These are phyloP conservation scores for Cherax quadricarinatus DNA, from an alignment of 1,140 invertebrate species.

Conservation along the genomic window DNA sequence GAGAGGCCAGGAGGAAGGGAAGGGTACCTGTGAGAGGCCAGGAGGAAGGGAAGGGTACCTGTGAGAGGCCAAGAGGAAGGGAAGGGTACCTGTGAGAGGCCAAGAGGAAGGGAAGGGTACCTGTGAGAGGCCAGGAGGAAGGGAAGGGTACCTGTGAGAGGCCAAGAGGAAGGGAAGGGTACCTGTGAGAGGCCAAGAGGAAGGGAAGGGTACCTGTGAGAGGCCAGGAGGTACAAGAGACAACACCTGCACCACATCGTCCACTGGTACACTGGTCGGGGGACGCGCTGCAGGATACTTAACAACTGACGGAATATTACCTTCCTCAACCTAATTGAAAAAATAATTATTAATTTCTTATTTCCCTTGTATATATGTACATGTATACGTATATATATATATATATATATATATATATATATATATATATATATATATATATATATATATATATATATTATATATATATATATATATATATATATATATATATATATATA, in stretches of 20 bases:
- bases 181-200: not conserved
- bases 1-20: not conserved
- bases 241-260: not conserved
- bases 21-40: not conserved
- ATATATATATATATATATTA: no score
- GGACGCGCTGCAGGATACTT: not conserved
- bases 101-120: not conserved
- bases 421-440: no score
- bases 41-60: not conserved
- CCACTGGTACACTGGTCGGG: not conserved
- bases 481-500: no score
- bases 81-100: no score
- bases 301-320: not conserved
- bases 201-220: not conserved
- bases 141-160: not conserved
- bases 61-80: not conserved
- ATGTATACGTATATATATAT: no score
- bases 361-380: no score
- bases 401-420: no score
- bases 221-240: not conserved
- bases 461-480: no score
- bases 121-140: not conserved
- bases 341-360: not conserved
- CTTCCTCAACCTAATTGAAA: not conserved
- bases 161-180: no score